These are phyloP conservation scores for Etheostoma perlongum DNA, from an alignment of 2,797 vertebrate species.

Conservation along the genomic window DNA sequence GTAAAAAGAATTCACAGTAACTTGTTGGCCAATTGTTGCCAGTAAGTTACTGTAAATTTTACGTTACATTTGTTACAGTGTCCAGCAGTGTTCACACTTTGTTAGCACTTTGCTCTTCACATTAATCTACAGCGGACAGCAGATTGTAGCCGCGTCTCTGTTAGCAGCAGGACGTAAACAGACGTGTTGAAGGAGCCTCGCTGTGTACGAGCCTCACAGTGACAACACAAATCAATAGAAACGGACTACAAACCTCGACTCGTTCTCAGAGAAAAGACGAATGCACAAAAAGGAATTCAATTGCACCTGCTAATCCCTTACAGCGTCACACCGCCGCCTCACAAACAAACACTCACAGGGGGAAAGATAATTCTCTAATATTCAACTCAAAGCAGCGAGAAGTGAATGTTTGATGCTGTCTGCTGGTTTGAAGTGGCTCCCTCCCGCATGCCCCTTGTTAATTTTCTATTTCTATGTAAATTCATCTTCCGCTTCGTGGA, in stretches of 20 bases:
- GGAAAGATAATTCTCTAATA: slow-evolving; percentile 29
- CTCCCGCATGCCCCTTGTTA: slow-evolving; percentile 30
- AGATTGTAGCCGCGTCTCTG: slow-evolving; percentile 30
- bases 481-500: slow-evolving; percentile 40
- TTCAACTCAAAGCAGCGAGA: slow-evolving; percentile 22
- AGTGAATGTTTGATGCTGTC: slow-evolving; percentile 28
- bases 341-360: slow-evolving; percentile 37
- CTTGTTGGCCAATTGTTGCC: too few relatives aligned
- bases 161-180: slow-evolving; percentile 49
- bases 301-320: slow-evolving; percentile 39
- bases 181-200: slow-evolving; percentile 21
- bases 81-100: slow-evolving; percentile 38
- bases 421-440: slow-evolving; percentile 43
- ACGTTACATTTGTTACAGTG: too few relatives aligned
- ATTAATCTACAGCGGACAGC: slow-evolving; percentile 40
- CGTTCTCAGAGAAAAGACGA: slow-evolving; percentile 33
- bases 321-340: slow-evolving; percentile 12
- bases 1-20: too few relatives aligned
- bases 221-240: slow-evolving; percentile 41
- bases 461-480: slow-evolving; percentile 78
- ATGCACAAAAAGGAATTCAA: slow-evolving; percentile 11
- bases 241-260: slow-evolving; percentile 8
- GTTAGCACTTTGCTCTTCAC: slow-evolving; percentile 42
- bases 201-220: slow-evolving; percentile 19
- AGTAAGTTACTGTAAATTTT: too few relatives aligned